These are phyloP conservation scores for Styela clava DNA, from an alignment of 23 tunicate genomes.

Conservation along the genomic window DNA sequence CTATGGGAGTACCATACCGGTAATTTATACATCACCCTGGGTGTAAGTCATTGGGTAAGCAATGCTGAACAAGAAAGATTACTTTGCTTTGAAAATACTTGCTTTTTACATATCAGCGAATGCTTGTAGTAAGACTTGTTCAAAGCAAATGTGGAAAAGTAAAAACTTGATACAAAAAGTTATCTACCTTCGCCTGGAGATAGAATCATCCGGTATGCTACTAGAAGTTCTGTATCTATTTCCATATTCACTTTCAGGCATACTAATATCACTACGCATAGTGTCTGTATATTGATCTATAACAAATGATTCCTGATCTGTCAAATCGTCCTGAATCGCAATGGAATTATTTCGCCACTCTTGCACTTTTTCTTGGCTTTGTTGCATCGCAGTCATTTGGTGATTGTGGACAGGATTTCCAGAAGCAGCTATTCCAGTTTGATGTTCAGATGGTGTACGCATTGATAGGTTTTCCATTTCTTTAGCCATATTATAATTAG, in stretches of 20 bases:
- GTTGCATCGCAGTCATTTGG: slow-evolving; percentile 2
- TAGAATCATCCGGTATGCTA: not conserved
- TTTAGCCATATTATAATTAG: not conserved
- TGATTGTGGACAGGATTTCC: not conserved
- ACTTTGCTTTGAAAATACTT: too few relatives aligned
- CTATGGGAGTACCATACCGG: too few relatives aligned
- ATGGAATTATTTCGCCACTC: not conserved
- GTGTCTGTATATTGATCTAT: slow-evolving; percentile 1
- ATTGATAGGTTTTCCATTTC: not conserved
- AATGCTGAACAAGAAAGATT: too few relatives aligned
- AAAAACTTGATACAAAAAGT: too few relatives aligned
- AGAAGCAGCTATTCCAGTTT: not conserved
- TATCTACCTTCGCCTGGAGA: slow-evolving; percentile 1
- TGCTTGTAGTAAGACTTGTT: too few relatives aligned
- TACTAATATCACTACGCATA: not conserved
- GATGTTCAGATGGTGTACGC: slow-evolving; percentile 3
- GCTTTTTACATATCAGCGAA: too few relatives aligned
- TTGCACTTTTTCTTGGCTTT: not conserved
- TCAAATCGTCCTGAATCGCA: not conserved
- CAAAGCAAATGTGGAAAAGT: too few relatives aligned
- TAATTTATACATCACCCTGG: too few relatives aligned
- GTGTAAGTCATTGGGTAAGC: too few relatives aligned
- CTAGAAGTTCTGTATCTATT: slow-evolving; percentile 1
- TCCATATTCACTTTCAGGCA: not conserved
- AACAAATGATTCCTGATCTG: not conserved